These are phyloP conservation scores for Anthopleura xanthogrammica DNA, from an alignment of 92 coral and sea anemone genomes.

Conservation along the genomic window DNA sequence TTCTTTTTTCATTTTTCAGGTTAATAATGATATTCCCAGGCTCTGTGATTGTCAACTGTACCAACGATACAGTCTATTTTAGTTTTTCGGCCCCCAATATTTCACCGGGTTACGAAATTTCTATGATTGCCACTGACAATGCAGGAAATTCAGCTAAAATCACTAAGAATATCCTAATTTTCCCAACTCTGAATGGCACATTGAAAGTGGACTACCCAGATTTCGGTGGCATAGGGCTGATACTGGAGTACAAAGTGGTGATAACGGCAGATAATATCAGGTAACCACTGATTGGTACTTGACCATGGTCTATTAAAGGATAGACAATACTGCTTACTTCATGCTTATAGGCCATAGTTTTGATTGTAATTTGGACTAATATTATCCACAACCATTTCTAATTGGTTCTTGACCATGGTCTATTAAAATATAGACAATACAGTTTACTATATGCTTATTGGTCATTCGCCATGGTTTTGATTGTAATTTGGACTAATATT, in stretches of 20 bases:
- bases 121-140: constrained; percentile 13
- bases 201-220: constrained; percentile 16
- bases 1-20: constrained; percentile 8
- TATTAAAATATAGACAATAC: background rate
- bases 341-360: too few relatives aligned
- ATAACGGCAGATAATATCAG: background rate
- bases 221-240: background rate
- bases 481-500: too few relatives aligned
- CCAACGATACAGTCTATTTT: constrained; percentile 26
- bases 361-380: too few relatives aligned
- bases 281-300: background rate
- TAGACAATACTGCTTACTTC: background rate
- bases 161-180: constrained; percentile 17
- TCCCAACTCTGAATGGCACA: constrained; percentile 23
- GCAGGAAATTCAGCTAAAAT: constrained; percentile 10
- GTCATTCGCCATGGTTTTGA: too few relatives aligned
- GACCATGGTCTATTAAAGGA: too few relatives aligned
- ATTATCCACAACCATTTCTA: background rate
- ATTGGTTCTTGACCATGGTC: background rate
- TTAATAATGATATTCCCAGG: constrained; percentile 22
- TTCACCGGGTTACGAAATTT: constrained; percentile 33
- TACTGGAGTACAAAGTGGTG: background rate
- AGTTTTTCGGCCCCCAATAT: constrained; percentile 4
- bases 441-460: background rate
- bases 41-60: constrained; percentile 22